These are phyloP conservation scores for Medauroidea extradentata DNA, from an alignment of 1,140 invertebrate species.

Conservation along the genomic window DNA sequence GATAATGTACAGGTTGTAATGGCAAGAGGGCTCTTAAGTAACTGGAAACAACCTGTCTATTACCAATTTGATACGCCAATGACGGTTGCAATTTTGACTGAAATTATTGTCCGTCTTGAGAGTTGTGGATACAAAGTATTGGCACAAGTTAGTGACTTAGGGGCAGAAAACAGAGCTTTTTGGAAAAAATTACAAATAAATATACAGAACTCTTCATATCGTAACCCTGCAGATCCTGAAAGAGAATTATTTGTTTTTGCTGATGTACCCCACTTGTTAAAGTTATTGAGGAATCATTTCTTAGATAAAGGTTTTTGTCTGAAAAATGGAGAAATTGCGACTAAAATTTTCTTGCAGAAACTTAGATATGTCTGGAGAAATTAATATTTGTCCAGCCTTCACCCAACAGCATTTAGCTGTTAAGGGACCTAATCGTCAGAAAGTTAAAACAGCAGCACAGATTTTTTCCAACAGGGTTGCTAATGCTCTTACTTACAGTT, in stretches of 20 bases:
- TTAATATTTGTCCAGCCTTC: conserved; percentile 4
- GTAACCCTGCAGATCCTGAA: conserved; percentile 5
- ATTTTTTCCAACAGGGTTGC: conserved; percentile 15
- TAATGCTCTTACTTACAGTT: conserved; percentile 10
- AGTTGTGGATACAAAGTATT: conserved; percentile 14
- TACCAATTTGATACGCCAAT: conserved; percentile 32
- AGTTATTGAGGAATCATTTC: conserved; percentile 16
- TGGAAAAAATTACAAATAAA: conserved; percentile 9
- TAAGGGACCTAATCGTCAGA: conserved; percentile 15
- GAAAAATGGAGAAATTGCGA: background rate
- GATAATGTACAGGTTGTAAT: conserved; percentile 18
- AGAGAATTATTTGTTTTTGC: conserved; percentile 17
- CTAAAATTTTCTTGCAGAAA: background rate
- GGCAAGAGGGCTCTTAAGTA: conserved; percentile 21
- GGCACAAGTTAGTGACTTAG: conserved; percentile 18
- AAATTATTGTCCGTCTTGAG: conserved; percentile 18
- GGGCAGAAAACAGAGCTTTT: conserved; percentile 9
- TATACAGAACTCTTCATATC: background rate
- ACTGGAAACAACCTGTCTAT: conserved; percentile 38
- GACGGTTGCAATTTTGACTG: conserved; percentile 17
- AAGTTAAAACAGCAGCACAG: conserved; percentile 9
- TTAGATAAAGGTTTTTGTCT: conserved; percentile 9
- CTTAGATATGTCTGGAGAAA: conserved; percentile 5
- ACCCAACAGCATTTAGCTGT: too few relatives aligned
- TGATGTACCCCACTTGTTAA: conserved; percentile 15